phyloP scores from a whole-genome alignment of 2,888 invertebrate genomes.

The Tridacna crocea region DNA sequence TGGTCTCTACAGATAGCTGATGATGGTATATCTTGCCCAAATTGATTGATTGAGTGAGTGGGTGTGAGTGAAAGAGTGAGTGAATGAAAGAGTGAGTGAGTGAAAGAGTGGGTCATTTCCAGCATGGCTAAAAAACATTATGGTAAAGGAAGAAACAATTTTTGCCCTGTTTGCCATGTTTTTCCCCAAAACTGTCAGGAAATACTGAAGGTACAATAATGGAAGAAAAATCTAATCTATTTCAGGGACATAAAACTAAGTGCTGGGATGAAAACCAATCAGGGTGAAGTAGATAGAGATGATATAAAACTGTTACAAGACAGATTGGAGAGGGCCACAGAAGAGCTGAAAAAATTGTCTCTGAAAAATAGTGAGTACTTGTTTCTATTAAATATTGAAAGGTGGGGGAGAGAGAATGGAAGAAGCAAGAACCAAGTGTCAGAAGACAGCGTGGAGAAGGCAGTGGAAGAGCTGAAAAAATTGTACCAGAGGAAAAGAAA shows the following conservation, averaged over 20 bases:
- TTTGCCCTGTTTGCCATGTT: background rate
- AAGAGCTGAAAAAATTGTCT: conserved; percentile 57
- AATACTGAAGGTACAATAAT: too few relatives aligned
- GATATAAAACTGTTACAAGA: conserved; percentile 44
- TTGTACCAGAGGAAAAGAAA: too few relatives aligned
- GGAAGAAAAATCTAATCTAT: background rate
- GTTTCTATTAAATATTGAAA: background rate
- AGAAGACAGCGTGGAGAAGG: too few relatives aligned
- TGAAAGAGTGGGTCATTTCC: too few relatives aligned
- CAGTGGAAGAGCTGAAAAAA: too few relatives aligned
- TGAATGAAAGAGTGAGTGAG: too few relatives aligned
- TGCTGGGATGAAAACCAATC: conserved; percentile 31
- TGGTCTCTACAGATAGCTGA: too few relatives aligned
- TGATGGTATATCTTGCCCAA: too few relatives aligned
- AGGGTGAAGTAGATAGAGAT: conserved; percentile 33
- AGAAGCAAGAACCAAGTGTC: too few relatives aligned
- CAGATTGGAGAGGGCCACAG: conserved; percentile 64
- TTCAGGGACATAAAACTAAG: conserved; percentile 50
- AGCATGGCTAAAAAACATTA: background rate
- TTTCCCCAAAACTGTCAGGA: background rate
- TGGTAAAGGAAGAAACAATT: background rate
- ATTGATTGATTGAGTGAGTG: too few relatives aligned
- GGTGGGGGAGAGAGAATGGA: too few relatives aligned
- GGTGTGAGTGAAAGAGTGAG: too few relatives aligned
- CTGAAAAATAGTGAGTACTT: conserved; percentile 14